These are phyloP conservation scores for Drosophila fungiperda DNA, from an alignment of 2,888 invertebrate genomes.

Conservation along the genomic window DNA sequence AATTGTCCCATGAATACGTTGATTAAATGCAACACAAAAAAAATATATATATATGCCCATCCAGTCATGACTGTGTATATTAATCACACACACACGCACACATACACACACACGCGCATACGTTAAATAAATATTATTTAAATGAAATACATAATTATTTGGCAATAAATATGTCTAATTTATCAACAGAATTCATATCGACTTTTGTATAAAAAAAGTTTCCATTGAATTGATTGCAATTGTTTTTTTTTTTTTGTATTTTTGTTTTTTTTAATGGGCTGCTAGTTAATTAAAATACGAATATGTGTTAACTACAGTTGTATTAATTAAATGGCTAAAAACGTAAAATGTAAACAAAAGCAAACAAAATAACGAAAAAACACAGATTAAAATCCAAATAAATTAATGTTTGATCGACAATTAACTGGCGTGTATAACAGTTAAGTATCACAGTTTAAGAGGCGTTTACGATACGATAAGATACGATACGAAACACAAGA, in stretches of 20 bases:
- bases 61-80: constrained; percentile 23
- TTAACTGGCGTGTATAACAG: constrained; percentile 32
- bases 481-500: constrained; percentile 29
- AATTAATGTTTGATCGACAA: constrained; percentile 11
- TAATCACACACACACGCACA: constrained; percentile 23
- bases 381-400: not conserved
- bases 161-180: constrained; percentile 32
- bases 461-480: constrained; percentile 42
- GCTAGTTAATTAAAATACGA: constrained; percentile 52
- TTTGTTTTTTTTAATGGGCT: constrained; percentile 21
- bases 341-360: not conserved
- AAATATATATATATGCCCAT: constrained; percentile 30
- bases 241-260: not conserved
- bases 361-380: not conserved
- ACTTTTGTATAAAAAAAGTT: constrained; percentile 8
- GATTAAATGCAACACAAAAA: constrained; percentile 29
- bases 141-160: constrained; percentile 25
- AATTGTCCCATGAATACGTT: constrained; percentile 24
- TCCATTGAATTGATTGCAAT: not conserved
- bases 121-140: constrained; percentile 8
- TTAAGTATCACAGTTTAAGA: constrained; percentile 30
- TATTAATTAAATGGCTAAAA: constrained; percentile 36
- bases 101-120: constrained; percentile 7
- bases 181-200: constrained; percentile 22
- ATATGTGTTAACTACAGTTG: constrained; percentile 48